Base-by-base conservation (phyloP, 1,140 invertebrate species). In the Drosophila rhopaloa region DNA sequence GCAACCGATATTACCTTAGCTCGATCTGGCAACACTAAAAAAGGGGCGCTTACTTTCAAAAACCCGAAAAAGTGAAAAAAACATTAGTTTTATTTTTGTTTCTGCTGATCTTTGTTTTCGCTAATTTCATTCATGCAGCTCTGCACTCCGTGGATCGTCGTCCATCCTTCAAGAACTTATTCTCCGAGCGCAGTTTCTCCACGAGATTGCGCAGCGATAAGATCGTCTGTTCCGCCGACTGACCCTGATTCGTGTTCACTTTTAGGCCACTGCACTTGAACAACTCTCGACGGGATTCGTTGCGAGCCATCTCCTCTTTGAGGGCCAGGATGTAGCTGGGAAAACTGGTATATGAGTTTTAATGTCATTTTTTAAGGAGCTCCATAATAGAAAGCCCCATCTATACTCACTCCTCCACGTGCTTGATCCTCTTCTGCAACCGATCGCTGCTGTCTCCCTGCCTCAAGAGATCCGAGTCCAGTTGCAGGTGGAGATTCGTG, bases 401-500 rank as follows among this genome's bases (percentile, higher is more conserved):
- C 8, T 0, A 19, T 13, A 82, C 80, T 91, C 73, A 94, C 93
- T 94, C 94, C 71, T 94, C 94, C 38, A 94, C 83, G 72, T 94
- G 93, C 37, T 94, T 93, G 4, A 94, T 92, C 62, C 94, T 93
- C 59, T 94, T 95, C 73, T 94, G 93, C 8, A 94, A 89, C 40
- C 94, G 88, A 4, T 95, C 95, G 29, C 93, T 93, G 67, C 94
- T 94, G 37, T 94, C 93, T 43, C 93, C 93, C 4, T 93, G 83
- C 48, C 94, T 93, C 63, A 92, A 7, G 0, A 92, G 16, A 88
- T 96, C 95, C 14, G 94, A 90, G 70, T 95, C 94, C 75, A 95
- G 92, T 44, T 94, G 94, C 2, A 96, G 83, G 55, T 95, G 94
- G 11, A 95, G 93, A 78, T 95, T 96, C 73, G 95, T 95, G 51